Percentiles rank a stretch among this genome's conserved stretches.
These are phyloP conservation scores for Polypedilum vanderplanki DNA, from an alignment of 1,140 invertebrate genomes.

Conservation along the genomic window DNA sequence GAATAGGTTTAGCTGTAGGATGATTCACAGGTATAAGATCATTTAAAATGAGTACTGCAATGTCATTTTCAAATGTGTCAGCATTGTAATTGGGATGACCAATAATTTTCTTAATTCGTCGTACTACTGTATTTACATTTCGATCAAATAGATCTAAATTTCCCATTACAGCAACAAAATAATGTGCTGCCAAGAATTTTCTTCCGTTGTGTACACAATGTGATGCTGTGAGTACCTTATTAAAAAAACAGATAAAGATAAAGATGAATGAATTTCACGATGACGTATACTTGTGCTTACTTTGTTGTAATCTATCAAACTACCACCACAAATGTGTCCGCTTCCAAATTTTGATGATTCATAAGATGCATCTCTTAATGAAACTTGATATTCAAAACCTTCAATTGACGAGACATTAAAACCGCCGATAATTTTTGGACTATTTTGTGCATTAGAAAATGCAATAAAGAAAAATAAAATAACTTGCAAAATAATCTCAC, in stretches of 20 bases:
- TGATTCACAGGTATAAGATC: not conserved
- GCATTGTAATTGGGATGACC: not conserved
- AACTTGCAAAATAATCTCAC: not conserved
- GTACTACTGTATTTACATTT: not conserved
- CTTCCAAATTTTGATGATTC: not conserved
- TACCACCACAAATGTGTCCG: not conserved
- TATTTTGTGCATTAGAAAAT: not conserved
- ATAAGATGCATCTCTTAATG: not conserved
- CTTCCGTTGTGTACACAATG: not conserved
- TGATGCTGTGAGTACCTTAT: not conserved
- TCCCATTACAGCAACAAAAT: not conserved
- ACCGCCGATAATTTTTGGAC: not conserved
- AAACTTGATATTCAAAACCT: slow-evolving; percentile 1
- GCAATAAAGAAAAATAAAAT: not conserved
- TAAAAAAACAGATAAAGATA: not conserved
- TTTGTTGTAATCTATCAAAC: not conserved
- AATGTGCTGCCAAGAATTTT: not conserved
- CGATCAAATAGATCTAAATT: not conserved
- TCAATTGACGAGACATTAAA: not conserved
- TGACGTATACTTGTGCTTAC: not conserved
- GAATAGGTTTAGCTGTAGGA: not conserved
- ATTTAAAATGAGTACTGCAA: not conserved
- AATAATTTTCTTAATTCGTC: not conserved
- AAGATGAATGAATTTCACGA: not conserved
- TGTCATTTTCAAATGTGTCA: not conserved